These are phyloP conservation scores for Borostomias antarcticus DNA, from an alignment of 2,797 vertebrate species.

Conservation along the genomic window DNA sequence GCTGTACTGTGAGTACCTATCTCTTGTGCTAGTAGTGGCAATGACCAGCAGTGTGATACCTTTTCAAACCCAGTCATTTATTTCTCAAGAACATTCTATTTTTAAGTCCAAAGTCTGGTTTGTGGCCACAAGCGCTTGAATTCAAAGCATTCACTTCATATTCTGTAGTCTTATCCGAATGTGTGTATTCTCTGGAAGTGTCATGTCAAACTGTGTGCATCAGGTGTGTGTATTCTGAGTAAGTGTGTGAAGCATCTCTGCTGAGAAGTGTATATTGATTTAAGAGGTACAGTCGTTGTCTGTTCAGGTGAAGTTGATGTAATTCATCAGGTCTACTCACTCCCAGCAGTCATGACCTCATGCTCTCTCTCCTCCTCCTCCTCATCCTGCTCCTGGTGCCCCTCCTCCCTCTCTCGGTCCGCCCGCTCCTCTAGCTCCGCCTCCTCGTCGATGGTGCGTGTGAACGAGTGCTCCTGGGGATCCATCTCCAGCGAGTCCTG, in stretches of 20 bases:
- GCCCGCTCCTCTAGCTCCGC: constrained; percentile 94
- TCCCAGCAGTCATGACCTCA: constrained; percentile 98
- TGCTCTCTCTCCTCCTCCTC: constrained; percentile 94
- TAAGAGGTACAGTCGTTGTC: too few species aligned
- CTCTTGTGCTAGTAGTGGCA: too few species aligned
- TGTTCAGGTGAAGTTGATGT: not conserved
- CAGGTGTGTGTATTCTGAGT: too few species aligned
- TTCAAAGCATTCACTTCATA: not conserved
- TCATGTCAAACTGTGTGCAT: too few species aligned
- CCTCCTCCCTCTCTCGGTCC: constrained; percentile 90
- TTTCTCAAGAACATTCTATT: too few species aligned
- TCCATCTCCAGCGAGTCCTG: constrained; percentile 91
- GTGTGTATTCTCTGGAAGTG: too few species aligned
- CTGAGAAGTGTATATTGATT: too few species aligned
- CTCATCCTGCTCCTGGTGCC: constrained; percentile 92
- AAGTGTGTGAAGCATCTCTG: too few species aligned
- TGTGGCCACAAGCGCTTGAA: not conserved
- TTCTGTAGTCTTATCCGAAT: not conserved
- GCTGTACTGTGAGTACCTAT: too few species aligned
- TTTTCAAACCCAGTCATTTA: too few species aligned
- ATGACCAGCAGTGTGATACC: too few species aligned
- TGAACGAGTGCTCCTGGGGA: constrained; percentile 91
- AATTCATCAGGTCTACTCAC: constrained; percentile 76
- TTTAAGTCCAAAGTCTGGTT: too few species aligned
- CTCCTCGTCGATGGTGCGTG: constrained; percentile 96